Evolutionary conservation across 2,888 invertebrate genomes (phyloP).

Genomic region (Nebria salina): DNA sequence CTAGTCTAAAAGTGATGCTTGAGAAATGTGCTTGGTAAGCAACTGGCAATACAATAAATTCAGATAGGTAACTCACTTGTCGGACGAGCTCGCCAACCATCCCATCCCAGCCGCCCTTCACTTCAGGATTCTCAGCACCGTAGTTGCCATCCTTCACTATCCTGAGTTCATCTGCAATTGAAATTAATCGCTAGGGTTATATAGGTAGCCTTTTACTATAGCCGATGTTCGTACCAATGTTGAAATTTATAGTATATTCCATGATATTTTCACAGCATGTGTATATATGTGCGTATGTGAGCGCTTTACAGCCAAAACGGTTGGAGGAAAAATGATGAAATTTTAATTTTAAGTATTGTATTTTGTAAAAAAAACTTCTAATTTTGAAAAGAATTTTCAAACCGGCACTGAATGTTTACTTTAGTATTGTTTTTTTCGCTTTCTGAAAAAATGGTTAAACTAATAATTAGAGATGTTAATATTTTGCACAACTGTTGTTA

Average conservation of each 20-base stretch:
- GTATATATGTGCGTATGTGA: too few species aligned
- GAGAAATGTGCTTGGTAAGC: not conserved
- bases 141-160: slow-evolving; percentile 88
- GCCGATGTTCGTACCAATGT: not conserved
- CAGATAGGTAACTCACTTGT: slow-evolving; percentile 70
- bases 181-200: slow-evolving; percentile 35
- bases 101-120: slow-evolving; percentile 85
- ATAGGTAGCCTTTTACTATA: not conserved
- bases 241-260: not conserved
- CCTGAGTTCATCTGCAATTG: slow-evolving; percentile 79
- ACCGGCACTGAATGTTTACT: too few species aligned
- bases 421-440: too few species aligned
- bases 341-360: too few species aligned
- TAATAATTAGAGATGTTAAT: too few species aligned
- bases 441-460: too few species aligned
- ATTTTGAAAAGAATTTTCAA: too few species aligned
- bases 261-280: not conserved
- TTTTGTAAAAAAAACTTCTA: too few species aligned
- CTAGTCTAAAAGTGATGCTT: not conserved
- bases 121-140: slow-evolving; percentile 78
- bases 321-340: too few species aligned
- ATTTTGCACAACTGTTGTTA: too few species aligned
- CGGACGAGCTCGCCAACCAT: slow-evolving; percentile 88
- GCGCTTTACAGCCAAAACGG: too few species aligned
- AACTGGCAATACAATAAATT: not conserved